phyloP scores from a whole-genome alignment of 2,797 vertebrate species.

The Diceros bicornis region DNA sequence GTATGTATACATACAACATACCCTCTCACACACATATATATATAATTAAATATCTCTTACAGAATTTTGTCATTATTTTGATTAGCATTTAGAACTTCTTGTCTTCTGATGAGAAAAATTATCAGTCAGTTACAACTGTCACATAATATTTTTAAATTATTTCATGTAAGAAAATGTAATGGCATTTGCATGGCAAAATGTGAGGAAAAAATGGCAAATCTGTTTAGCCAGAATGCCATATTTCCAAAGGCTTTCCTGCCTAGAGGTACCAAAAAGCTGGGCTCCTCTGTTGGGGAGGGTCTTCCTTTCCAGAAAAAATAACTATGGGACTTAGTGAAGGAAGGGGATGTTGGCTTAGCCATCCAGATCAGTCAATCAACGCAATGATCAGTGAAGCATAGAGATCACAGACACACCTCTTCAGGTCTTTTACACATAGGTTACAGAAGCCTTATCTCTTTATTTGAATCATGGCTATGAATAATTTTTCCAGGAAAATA shows the following conservation, averaged over 20 bases:
- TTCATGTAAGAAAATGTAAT: neutral
- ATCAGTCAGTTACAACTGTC: neutral
- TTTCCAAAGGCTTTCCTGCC: neutral
- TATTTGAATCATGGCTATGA: neutral
- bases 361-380: neutral
- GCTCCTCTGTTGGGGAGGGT: neutral
- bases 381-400: neutral
- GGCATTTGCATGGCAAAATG: neutral
- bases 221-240: neutral
- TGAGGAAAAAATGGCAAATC: neutral
- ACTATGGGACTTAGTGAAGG: neutral
- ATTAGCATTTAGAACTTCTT: neutral
- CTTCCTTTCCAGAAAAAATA: neutral
- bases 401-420: neutral
- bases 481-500: conserved; percentile 27
- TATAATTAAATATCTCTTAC: neutral
- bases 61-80: neutral
- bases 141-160: neutral
- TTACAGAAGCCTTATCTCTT: conserved; percentile 19
- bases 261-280: neutral
- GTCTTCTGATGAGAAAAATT: neutral
- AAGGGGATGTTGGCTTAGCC: neutral
- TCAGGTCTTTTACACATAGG: neutral
- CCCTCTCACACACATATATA: no score
- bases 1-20: neutral